Conservation (phyloP, 64 coral and sea anemone species). For the Stylophora pistillata region DNA sequence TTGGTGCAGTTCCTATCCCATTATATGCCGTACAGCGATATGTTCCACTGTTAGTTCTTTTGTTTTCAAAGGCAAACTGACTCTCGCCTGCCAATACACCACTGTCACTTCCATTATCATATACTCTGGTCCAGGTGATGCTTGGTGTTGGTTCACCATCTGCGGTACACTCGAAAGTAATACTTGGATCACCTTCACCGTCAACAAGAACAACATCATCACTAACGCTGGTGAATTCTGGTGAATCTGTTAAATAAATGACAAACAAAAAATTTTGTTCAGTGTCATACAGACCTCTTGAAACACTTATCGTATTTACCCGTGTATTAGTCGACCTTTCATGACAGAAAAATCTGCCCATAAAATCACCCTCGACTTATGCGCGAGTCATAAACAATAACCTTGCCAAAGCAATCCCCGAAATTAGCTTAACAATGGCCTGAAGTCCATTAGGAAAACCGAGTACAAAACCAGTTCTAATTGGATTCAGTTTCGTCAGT, state of each 20-base stretch:
- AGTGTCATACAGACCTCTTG: no score
- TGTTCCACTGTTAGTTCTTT: conserved; percentile 7
- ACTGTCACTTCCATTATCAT: background rate
- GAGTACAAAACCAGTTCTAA: no score
- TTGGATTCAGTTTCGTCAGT: no score
- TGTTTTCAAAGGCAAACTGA: background rate
- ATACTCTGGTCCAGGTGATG: conserved; percentile 21
- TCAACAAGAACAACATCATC: background rate
- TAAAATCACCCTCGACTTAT: no score
- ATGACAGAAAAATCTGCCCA: no score
- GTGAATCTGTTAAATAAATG: background rate
- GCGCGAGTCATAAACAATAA: no score
- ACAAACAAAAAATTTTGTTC: background rate
- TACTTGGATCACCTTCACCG: background rate
- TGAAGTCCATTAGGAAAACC: no score
- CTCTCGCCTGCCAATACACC: background rate
- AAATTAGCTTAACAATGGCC: no score
- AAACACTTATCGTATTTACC: no score
- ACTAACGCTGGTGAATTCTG: background rate
- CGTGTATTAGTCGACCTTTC: no score
- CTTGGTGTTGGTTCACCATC: conserved; percentile 11
- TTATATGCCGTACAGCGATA: conserved; percentile 14
- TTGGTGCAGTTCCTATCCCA: conserved; percentile 18
- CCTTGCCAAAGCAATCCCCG: no score
- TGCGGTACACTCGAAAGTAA: background rate